phyloP scores from a whole-genome alignment of 2,113 vertebrate genomes.

The Alectura lathami region DNA sequence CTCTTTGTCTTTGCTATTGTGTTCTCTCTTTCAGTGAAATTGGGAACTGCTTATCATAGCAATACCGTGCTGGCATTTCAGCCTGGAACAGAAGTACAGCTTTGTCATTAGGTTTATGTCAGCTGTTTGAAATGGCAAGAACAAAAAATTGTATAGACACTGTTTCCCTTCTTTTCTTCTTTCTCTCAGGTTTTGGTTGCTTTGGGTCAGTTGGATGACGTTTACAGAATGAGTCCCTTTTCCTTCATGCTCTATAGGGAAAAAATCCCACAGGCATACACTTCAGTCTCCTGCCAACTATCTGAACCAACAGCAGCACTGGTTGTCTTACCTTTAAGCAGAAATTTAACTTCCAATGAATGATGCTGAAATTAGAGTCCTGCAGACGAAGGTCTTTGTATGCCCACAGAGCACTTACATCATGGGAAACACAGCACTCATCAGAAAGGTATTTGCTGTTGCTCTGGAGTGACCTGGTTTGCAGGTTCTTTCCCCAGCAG shows the following conservation, averaged over 20 bases:
- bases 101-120: neutral
- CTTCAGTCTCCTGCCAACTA: neutral
- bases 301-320: neutral
- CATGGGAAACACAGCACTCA: neutral
- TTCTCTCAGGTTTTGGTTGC: neutral
- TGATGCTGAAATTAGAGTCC: neutral
- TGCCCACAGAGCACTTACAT: neutral
- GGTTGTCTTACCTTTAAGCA: neutral
- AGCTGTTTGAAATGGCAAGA: neutral
- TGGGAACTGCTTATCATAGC: conserved; percentile 19
- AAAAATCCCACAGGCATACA: rapidly evolving
- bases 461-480: neutral
- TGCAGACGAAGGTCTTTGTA: neutral
- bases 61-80: neutral
- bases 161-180: neutral
- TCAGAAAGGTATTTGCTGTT: neutral
- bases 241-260: neutral
- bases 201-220: neutral
- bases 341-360: neutral
- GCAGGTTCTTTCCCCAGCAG: neutral
- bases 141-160: neutral
- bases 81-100: neutral
- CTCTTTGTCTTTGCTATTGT: neutral
- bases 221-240: neutral
- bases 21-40: neutral